A percentile compares a stretch with the other conserved stretches of the same genome.
Evolutionary conservation across 2,113 vertebrate species (phyloP).

Genomic region (Actinemys pallida): DNA sequence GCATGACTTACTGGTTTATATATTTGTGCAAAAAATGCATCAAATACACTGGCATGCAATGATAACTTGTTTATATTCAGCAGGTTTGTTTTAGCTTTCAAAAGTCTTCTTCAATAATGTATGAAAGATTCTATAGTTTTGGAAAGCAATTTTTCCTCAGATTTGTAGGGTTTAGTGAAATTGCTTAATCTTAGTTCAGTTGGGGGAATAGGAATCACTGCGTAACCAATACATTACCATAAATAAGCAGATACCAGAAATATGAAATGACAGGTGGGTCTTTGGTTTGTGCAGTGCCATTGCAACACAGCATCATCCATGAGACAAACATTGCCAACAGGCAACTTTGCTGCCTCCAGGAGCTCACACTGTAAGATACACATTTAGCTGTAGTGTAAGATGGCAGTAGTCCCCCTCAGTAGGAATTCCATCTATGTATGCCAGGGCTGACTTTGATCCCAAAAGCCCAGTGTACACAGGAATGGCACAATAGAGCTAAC

Average conservation of each 20-base stretch:
- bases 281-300: not conserved
- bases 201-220: not conserved
- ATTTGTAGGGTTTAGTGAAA: not conserved
- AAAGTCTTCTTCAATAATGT: not conserved
- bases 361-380: not conserved
- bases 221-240: not conserved
- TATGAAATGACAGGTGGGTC: not conserved
- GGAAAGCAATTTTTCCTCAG: not conserved
- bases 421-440: rapidly evolving
- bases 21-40: not conserved
- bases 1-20: not conserved
- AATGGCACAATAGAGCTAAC: not conserved
- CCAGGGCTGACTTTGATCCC: not conserved
- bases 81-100: not conserved
- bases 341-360: not conserved
- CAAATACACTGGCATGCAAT: not conserved
- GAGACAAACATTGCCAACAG: not conserved
- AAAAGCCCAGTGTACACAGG: not conserved
- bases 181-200: not conserved
- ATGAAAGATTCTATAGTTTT: not conserved
- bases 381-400: not conserved
- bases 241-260: not conserved
- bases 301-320: not conserved
- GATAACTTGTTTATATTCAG: not conserved
- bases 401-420: not conserved